These are phyloP conservation scores for Cryptus viduatorius DNA, from an alignment of 2,888 invertebrate species.

Conservation along the genomic window DNA sequence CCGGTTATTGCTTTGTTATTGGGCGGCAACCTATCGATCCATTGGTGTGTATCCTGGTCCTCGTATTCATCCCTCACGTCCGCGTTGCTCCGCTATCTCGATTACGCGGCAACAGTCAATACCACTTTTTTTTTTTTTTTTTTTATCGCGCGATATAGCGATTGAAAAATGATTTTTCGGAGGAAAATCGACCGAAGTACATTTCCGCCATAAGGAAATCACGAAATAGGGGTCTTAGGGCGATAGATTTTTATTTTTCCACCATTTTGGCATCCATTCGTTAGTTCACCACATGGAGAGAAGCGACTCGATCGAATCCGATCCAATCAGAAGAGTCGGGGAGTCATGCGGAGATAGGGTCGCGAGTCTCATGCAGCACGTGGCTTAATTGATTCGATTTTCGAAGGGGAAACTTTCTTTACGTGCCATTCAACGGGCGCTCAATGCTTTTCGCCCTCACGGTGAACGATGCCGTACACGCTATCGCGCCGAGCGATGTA, in stretches of 20 bases:
- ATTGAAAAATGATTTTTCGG: not conserved
- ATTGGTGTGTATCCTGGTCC: conserved; percentile 58
- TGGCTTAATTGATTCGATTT: conserved; percentile 84
- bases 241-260: conserved; percentile 62
- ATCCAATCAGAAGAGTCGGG: conserved; percentile 76
- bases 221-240: not conserved
- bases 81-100: conserved; percentile 5
- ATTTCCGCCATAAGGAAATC: conserved; percentile 16
- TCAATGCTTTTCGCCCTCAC: conserved; percentile 22
- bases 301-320: conserved; percentile 73
- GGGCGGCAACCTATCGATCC: conserved; percentile 67
- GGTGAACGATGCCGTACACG: conserved; percentile 5
- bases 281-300: conserved; percentile 62
- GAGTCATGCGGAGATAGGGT: conserved; percentile 65
- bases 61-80: conserved; percentile 29
- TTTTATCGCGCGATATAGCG: not conserved
- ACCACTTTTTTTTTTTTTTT: not conserved
- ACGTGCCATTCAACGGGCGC: conserved; percentile 56
- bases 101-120: not conserved
- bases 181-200: not conserved
- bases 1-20: conserved; percentile 70
- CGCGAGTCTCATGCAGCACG: conserved; percentile 76
- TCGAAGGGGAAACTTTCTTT: conserved; percentile 76
- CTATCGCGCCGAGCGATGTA: conserved; percentile 38
- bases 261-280: conserved; percentile 79